Evolutionary conservation across 2,888 invertebrate species (phyloP).

Genomic region (Rugalucina vietnamica): DNA sequence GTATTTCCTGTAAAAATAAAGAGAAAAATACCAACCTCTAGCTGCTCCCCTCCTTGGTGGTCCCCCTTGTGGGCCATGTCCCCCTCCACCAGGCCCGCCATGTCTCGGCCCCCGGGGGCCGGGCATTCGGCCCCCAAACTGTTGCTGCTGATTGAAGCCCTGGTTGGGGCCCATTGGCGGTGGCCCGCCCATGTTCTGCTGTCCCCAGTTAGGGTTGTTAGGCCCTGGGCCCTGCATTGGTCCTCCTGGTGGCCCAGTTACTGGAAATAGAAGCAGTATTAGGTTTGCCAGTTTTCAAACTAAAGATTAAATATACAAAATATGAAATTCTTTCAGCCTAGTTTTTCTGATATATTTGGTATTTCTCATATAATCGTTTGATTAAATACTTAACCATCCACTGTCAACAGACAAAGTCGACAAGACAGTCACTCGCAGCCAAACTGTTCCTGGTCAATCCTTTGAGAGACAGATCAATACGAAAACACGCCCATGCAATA

Average conservation of each 20-base stretch:
- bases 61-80: no score
- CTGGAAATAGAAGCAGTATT: neutral
- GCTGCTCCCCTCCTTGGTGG: neutral
- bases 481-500: no score
- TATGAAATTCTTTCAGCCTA: no score
- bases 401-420: no score
- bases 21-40: neutral
- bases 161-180: slow-evolving; percentile 47
- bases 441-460: no score
- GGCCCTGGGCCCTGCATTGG: slow-evolving; percentile 24
- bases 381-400: no score
- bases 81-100: slow-evolving; percentile 56
- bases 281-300: no score
- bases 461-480: no score
- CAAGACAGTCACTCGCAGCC: no score
- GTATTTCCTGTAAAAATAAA: neutral
- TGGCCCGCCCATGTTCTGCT: slow-evolving; percentile 67
- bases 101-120: slow-evolving; percentile 41
- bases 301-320: no score
- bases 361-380: no score
- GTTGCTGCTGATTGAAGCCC: slow-evolving; percentile 13
- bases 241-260: slow-evolving; percentile 33
- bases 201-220: slow-evolving; percentile 53
- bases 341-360: no score
- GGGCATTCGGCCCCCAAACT: slow-evolving; percentile 32